Percentiles rank a stretch among this genome's conserved stretches.
phyloP scores from a whole-genome alignment of 2,113 vertebrate genomes.

The Leucosticte australis region DNA sequence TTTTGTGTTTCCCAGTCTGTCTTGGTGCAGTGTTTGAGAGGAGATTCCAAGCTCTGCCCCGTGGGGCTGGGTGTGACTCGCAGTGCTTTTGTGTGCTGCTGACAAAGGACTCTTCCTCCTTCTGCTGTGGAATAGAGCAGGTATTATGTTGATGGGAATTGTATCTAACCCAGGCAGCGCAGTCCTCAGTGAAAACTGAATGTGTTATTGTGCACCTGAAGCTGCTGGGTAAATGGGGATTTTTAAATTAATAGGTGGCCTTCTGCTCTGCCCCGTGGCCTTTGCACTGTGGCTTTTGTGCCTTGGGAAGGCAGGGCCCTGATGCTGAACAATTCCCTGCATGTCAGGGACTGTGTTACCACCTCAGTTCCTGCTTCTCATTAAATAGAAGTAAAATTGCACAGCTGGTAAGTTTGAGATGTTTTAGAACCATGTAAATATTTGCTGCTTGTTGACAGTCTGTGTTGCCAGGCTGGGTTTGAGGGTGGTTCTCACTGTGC shows the following conservation, averaged over 20 bases:
- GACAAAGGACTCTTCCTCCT: neutral
- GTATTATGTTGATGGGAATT: neutral
- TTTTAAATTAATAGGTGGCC: neutral
- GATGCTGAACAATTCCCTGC: neutral
- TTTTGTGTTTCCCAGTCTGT: neutral
- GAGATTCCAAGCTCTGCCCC: neutral
- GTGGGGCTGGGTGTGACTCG: neutral
- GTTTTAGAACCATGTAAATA: neutral
- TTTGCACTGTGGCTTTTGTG: neutral
- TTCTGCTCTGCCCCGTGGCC: neutral
- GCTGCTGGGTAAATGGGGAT: neutral
- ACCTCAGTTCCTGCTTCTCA: neutral
- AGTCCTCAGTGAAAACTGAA: neutral
- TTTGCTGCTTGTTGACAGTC: neutral
- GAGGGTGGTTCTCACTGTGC: neutral
- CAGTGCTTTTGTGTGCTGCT: neutral
- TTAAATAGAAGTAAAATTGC: neutral
- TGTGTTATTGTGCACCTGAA: neutral
- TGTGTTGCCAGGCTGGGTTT: neutral
- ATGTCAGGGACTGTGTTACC: accelerated
- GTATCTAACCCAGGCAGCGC: neutral
- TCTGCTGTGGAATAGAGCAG: neutral
- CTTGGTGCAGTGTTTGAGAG: neutral
- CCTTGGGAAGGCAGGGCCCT: neutral
- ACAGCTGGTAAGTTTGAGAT: neutral